phyloP scores from a whole-genome alignment of 2,113 vertebrate genomes.

The Myotis lucifugus region DNA sequence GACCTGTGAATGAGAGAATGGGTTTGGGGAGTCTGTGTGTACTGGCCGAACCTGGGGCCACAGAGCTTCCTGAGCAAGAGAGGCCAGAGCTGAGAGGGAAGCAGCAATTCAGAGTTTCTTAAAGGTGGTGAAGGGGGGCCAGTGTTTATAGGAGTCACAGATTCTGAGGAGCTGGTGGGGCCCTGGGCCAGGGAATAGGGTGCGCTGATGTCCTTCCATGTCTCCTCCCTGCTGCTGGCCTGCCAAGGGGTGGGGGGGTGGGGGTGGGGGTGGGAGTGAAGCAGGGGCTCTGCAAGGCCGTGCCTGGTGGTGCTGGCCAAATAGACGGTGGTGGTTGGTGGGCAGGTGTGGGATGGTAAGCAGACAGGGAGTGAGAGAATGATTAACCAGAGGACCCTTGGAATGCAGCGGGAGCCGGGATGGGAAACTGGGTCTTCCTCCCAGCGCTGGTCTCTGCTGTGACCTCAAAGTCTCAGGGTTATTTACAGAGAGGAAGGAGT shows the following conservation, averaged over 20 bases:
- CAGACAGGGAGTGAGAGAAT: neutral
- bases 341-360: neutral
- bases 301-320: no score
- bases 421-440: neutral
- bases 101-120: neutral
- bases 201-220: fast-evolving
- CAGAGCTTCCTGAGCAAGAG: neutral
- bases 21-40: neutral
- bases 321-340: neutral
- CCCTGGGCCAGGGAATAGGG: neutral
- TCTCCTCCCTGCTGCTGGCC: neutral
- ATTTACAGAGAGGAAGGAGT: neutral
- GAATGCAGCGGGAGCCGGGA: neutral
- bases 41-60: no score
- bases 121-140: neutral
- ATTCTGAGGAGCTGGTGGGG: neutral
- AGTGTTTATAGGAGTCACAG: fast-evolving
- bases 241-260: neutral
- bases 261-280: no score
- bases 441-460: neutral
- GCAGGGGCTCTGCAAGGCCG: neutral
- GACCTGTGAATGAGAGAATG: neutral
- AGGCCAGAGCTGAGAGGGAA: neutral
- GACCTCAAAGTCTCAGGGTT: neutral
- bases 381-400: fast-evolving